Evolutionary conservation across 2,797 vertebrate genomes (phyloP).

Genomic region (Eremophila alpestris): DNA sequence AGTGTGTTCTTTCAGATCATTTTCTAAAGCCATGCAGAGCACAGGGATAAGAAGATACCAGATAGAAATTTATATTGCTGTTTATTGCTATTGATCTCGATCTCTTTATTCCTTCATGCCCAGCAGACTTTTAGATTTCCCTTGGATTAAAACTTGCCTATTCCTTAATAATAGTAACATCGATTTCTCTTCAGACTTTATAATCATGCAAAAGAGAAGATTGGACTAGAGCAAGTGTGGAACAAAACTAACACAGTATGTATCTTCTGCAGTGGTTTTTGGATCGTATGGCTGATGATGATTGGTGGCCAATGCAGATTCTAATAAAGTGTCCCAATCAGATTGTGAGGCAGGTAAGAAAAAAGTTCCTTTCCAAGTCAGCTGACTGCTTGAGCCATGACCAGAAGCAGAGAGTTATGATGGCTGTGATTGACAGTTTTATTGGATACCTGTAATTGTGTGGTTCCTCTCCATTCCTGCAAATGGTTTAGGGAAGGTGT

Average conservation of each 20-base stretch:
- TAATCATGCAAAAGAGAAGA: slow-evolving; percentile 43
- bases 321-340: slow-evolving; percentile 99
- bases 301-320: slow-evolving; percentile 99
- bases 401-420: background rate
- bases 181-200: slow-evolving; percentile 55
- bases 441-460: background rate
- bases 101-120: background rate
- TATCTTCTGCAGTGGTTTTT: slow-evolving; percentile 92
- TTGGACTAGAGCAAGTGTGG: slow-evolving; percentile 40
- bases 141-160: slow-evolving; percentile 16
- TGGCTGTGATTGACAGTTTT: background rate
- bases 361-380: background rate
- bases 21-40: background rate
- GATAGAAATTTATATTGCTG: background rate
- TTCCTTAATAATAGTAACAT: slow-evolving; percentile 44
- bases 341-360: slow-evolving; percentile 94
- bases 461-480: background rate
- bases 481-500: background rate
- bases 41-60: slow-evolving; percentile 1
- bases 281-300: slow-evolving; percentile 98
- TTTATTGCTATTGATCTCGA: background rate
- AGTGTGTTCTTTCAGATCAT: background rate
- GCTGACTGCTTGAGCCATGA: background rate
- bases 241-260: slow-evolving; percentile 51
- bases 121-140: slow-evolving; percentile 17